A percentile compares a stretch with the other conserved stretches of the same genome.
Conservation (phyloP, 2,797 vertebrate genomes). For the Atherinosoma microstoma region DNA sequence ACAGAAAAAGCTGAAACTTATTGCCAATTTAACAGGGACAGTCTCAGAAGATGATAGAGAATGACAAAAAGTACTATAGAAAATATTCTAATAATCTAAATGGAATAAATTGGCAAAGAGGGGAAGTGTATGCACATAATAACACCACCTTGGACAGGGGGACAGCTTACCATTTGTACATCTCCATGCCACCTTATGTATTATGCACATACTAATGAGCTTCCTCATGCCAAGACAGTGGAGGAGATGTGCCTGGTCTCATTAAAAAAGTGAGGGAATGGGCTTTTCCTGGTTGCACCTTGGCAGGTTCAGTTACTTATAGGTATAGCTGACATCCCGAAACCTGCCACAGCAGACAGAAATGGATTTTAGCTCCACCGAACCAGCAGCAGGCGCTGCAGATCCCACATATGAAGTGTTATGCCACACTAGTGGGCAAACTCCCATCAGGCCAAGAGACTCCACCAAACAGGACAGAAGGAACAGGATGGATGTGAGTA, state of each 20-base stretch:
- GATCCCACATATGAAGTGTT: slow-evolving; percentile 30
- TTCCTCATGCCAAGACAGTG: slow-evolving; percentile 44
- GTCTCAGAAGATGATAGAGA: slow-evolving; percentile 19
- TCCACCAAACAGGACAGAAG: slow-evolving; percentile 44
- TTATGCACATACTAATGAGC: slow-evolving; percentile 74
- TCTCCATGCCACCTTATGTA: slow-evolving; percentile 53
- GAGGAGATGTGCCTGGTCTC: slow-evolving; percentile 64
- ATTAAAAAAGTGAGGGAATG: slow-evolving; percentile 64
- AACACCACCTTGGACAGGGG: slow-evolving; percentile 43
- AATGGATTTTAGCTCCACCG: slow-evolving; percentile 64
- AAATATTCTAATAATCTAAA: slow-evolving; percentile 44
- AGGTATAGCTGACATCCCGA: slow-evolving; percentile 49
- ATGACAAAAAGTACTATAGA: slow-evolving; percentile 19
- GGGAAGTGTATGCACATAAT: slow-evolving; percentile 67
- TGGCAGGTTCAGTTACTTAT: slow-evolving; percentile 50
- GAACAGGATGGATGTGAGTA: slow-evolving; percentile 40
- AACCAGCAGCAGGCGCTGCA: slow-evolving; percentile 48
- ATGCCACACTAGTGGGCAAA: slow-evolving; percentile 32
- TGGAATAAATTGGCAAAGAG: slow-evolving; percentile 18
- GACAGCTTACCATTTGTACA: slow-evolving; percentile 53
- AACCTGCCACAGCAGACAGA: slow-evolving; percentile 37
- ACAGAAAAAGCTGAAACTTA: slow-evolving; percentile 24
- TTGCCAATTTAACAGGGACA: slow-evolving; percentile 13
- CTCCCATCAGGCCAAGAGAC: slow-evolving; percentile 30
- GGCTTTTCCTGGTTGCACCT: slow-evolving; percentile 24